phyloP scores from a whole-genome alignment of 2,888 invertebrate genomes.

The Cantharis nigra region DNA sequence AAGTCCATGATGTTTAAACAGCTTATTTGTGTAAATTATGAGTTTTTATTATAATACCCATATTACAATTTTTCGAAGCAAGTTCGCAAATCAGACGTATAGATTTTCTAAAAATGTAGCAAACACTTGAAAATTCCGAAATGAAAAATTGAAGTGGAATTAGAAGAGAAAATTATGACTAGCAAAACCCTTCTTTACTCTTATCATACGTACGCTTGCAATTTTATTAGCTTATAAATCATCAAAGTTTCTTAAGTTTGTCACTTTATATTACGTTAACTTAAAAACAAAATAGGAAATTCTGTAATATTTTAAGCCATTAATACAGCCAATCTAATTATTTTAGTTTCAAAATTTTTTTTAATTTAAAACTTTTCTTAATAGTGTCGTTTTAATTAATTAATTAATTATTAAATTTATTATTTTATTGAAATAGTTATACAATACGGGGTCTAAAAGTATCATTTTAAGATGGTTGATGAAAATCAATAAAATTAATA shows the following conservation, averaged over 20 bases:
- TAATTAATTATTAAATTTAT: not conserved
- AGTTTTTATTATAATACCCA: too few relatives aligned
- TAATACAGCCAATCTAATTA: not conserved
- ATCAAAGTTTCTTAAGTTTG: not conserved
- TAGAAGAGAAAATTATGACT: not conserved
- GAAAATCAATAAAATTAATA: too few relatives aligned
- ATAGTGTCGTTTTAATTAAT: not conserved
- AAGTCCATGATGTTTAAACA: too few relatives aligned
- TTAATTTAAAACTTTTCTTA: not conserved
- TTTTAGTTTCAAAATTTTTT: not conserved
- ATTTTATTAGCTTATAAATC: not conserved
- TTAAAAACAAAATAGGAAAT: not conserved
- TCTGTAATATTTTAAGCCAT: not conserved
- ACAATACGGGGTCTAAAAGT: too few relatives aligned
- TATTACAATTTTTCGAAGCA: too few relatives aligned
- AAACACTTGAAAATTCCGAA: not conserved
- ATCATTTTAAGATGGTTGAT: too few relatives aligned
- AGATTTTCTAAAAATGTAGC: not conserved
- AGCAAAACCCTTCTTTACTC: not conserved
- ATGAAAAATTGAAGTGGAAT: not conserved
- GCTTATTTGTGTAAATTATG: too few relatives aligned
- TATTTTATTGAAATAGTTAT: too few relatives aligned
- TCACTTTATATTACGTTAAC: not conserved
- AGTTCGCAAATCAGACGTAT: not conserved
- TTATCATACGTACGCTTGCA: not conserved